phyloP scores from a whole-genome alignment of 2,113 vertebrate genomes.

The Petrocephalus microphthalmus region DNA sequence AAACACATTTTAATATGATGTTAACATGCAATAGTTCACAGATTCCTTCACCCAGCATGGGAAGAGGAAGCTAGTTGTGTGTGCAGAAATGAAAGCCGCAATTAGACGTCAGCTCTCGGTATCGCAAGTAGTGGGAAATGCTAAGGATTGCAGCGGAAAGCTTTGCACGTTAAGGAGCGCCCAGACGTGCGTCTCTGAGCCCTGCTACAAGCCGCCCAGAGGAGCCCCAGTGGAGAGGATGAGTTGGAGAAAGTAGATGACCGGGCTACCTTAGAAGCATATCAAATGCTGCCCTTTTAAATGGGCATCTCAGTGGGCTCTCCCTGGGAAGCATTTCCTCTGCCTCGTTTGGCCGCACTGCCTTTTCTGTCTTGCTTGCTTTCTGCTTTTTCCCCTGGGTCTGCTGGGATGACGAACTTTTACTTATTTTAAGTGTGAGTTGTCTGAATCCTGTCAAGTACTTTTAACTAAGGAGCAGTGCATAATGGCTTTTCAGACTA shows the following conservation, averaged over 20 bases:
- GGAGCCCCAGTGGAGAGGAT: background rate
- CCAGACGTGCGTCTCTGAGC: background rate
- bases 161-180: background rate
- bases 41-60: background rate
- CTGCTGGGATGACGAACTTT: background rate
- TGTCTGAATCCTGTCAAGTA: background rate
- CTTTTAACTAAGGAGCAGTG: background rate
- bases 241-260: background rate
- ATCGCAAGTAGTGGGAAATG: background rate
- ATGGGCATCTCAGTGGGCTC: background rate
- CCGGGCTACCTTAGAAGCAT: background rate
- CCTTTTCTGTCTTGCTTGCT: background rate
- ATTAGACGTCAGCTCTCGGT: background rate
- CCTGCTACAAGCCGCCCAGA: background rate
- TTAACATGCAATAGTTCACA: background rate
- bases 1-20: background rate
- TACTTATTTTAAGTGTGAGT: background rate
- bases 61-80: background rate
- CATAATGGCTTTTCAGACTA: background rate
- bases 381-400: background rate
- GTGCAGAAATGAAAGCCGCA: background rate
- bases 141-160: background rate
- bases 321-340: background rate
- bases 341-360: background rate
- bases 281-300: background rate